Evolutionary conservation across 2,888 invertebrate species (phyloP), one percentile per base, ranked within the genome.

Genomic region (Laspeyria flexula): DNA sequence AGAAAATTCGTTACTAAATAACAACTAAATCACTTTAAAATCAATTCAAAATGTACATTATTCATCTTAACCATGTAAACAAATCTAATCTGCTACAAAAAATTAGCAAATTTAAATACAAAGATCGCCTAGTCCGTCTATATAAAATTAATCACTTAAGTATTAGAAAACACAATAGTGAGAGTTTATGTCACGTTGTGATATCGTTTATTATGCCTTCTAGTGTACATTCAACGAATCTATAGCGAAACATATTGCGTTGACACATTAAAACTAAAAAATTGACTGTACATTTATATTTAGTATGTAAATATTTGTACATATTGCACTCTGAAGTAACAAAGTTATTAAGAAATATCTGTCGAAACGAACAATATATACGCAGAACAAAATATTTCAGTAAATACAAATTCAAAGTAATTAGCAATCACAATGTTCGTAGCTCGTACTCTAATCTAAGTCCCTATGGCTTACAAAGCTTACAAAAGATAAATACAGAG

Each of bases 311-410:
- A 94, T 94, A 94, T 94, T 94, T 94, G 94, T 94, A 94, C 94
- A 94, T 94, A 94, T 94, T 94, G 94, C 94, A 94, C 94, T 94
- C 94, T 93, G 91, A 92, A 91, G 86, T 90, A 90, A 92, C 90
- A 88, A 91, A 82, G 86, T 85, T 84, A 84, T 87, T 88, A 85
- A 85, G 83, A 85, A 83, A 86, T 78, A 85, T 85, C 78, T 85
- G 85, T 87, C 85, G 81, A 88, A 88, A 86, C 83, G 85, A 86
- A 89, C 80, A 85, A 83, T 83, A 85, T 81, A 85, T 83, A 85
- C 82, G 85, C 77, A 78, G 86, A 85, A 87, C 85, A 77, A 80
- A 82, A 81, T 81, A 83, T 82, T 68, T 83, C 79, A 79, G 83
- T 85, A 83, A 86, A 88, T 83, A 88, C 84, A 83, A 85, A 85